Conservation (phyloP, 2,888 invertebrate species). For the Pheosia tremula region DNA sequence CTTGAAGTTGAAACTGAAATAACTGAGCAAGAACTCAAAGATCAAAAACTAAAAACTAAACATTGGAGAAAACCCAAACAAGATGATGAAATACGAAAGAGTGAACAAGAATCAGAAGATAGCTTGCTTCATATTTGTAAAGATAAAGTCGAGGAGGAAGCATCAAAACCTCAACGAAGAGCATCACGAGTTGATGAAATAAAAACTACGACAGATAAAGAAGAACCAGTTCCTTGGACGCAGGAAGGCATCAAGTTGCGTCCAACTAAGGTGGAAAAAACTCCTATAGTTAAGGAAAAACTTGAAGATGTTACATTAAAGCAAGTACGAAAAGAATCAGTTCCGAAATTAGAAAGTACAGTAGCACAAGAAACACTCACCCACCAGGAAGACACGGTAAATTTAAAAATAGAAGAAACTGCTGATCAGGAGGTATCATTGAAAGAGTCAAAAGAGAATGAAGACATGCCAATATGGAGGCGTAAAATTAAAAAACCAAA, state of each 20-base stretch:
- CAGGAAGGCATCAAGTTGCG: slow-evolving; percentile 86
- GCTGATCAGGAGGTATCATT: slow-evolving; percentile 5
- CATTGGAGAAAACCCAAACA: slow-evolving; percentile 27
- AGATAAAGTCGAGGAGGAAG: slow-evolving; percentile 28
- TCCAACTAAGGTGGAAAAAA: slow-evolving; percentile 85
- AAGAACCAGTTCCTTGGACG: slow-evolving; percentile 74
- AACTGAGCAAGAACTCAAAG: slow-evolving; percentile 1
- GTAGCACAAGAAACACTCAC: slow-evolving; percentile 83
- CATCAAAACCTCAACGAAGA: slow-evolving; percentile 23
- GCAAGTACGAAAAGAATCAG: slow-evolving; percentile 65
- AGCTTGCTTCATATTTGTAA: slow-evolving; percentile 17
- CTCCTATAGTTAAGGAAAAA: slow-evolving; percentile 81
- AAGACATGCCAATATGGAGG: slow-evolving; percentile 7
- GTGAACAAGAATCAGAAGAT: slow-evolving; percentile 21
- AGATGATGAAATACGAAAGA: slow-evolving; percentile 13
- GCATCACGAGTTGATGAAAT: slow-evolving; percentile 42
- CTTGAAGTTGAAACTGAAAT: neutral
- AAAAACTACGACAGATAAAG: slow-evolving; percentile 7
- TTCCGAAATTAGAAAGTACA: slow-evolving; percentile 61
- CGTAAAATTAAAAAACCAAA: slow-evolving; percentile 45
- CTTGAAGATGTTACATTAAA: slow-evolving; percentile 72
- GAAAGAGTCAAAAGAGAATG: slow-evolving; percentile 13
- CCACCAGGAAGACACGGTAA: slow-evolving; percentile 84
- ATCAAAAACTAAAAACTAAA: slow-evolving; percentile 21
- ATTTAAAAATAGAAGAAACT: slow-evolving; percentile 67